These are phyloP conservation scores for Bungarus multicinctus DNA, from an alignment of 2,113 vertebrate species.

Conservation along the genomic window DNA sequence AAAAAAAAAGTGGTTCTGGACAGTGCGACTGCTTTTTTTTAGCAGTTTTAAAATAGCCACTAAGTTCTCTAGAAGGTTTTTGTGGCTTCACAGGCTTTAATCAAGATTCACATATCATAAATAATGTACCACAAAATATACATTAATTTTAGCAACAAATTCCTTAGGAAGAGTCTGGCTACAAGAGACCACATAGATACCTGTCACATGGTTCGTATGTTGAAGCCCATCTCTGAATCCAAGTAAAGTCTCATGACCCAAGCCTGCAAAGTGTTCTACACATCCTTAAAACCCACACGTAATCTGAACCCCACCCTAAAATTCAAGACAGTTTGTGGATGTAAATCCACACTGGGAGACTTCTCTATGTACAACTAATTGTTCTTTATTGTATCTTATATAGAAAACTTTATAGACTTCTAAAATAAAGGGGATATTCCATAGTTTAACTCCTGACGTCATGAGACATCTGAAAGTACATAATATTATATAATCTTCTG, in stretches of 20 bases:
- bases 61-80: conserved; percentile 67
- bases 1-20: conserved; percentile 74
- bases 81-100: conserved; percentile 69
- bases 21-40: conserved; percentile 69
- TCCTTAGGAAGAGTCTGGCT: conserved; percentile 70
- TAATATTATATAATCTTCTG: conserved; percentile 43
- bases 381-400: conserved; percentile 54
- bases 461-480: conserved; percentile 52
- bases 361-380: conserved; percentile 51
- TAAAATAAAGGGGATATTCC: conserved; percentile 35
- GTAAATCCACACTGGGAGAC: conserved; percentile 46
- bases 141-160: conserved; percentile 72
- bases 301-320: conserved; percentile 37
- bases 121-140: conserved; percentile 74
- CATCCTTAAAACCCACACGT: not conserved
- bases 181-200: conserved; percentile 52
- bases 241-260: conserved; percentile 62
- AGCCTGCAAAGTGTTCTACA: conserved; percentile 46
- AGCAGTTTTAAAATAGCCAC: conserved; percentile 73
- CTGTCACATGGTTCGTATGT: conserved; percentile 47
- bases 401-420: conserved; percentile 49
- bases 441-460: conserved; percentile 48
- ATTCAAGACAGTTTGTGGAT: conserved; percentile 13
- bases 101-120: conserved; percentile 76
- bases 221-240: conserved; percentile 62